Evolutionary conservation across 2,797 vertebrate genomes (phyloP).

Genomic region (Eulemur rubriventer): DNA sequence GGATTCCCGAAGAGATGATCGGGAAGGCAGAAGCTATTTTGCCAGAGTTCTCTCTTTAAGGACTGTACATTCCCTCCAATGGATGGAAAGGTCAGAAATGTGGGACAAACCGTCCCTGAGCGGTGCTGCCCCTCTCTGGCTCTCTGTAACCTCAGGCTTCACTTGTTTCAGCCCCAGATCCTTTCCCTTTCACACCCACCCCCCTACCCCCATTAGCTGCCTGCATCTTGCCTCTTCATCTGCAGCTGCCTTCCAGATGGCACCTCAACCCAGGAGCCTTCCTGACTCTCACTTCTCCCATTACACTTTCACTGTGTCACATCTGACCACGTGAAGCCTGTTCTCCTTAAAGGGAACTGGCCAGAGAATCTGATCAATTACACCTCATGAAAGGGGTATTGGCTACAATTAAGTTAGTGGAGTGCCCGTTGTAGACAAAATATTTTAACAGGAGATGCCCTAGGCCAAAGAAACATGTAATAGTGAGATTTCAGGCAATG

Average conservation of each 20-base stretch:
- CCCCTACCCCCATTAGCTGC: not conserved
- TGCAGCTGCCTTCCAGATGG: not conserved
- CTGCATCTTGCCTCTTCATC: not conserved
- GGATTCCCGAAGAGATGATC: not conserved
- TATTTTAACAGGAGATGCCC: not conserved
- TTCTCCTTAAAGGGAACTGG: not conserved
- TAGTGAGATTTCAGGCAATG: not conserved
- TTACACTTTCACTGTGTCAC: not conserved
- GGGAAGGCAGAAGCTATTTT: not conserved
- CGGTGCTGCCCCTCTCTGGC: not conserved
- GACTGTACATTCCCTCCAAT: not conserved
- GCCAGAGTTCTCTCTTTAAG: not conserved
- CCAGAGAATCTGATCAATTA: not conserved
- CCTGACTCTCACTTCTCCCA: too few species aligned
- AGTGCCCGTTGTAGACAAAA: not conserved
- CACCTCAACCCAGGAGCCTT: not conserved
- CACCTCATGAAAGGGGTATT: not conserved
- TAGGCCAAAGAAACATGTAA: not conserved
- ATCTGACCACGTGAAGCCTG: not conserved
- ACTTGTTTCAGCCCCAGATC: not conserved
- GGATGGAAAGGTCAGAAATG: not conserved
- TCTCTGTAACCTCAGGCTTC: not conserved
- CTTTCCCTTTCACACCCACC: too few species aligned
- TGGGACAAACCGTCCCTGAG: not conserved
- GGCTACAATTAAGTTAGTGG: not conserved